Conservation (phyloP, 2,113 vertebrate genomes). For the Baryphthengus martii region DNA sequence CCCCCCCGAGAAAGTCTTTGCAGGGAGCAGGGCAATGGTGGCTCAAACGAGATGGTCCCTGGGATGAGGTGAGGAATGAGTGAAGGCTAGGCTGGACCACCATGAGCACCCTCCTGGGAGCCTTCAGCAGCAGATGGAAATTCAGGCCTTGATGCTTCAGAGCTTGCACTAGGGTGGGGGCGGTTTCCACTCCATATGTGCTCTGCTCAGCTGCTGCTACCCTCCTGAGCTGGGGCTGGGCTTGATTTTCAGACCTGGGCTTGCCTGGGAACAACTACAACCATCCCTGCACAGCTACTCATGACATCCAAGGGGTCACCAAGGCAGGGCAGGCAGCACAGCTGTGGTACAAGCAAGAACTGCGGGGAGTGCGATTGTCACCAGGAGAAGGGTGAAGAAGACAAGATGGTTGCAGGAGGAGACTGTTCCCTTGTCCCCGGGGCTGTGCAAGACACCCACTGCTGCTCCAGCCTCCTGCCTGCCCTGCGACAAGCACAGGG, state of each 20-base stretch:
- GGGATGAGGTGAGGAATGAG: too few relatives aligned
- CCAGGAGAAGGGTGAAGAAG: conserved; percentile 89
- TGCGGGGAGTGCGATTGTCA: conserved; percentile 38
- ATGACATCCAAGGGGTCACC: background rate
- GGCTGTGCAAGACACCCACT: conserved; percentile 65
- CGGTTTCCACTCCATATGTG: background rate
- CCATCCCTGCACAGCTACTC: background rate
- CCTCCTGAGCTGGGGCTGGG: background rate
- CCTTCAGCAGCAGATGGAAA: background rate
- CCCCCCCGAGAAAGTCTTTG: too few relatives aligned
- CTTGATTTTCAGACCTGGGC: background rate
- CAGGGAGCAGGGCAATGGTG: background rate
- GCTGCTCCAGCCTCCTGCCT: conserved; percentile 72
- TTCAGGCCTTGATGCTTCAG: background rate
- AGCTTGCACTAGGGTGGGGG: background rate
- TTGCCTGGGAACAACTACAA: background rate
- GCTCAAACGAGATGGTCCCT: background rate
- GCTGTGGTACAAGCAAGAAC: background rate
- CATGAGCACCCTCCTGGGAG: background rate
- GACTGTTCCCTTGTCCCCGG: background rate
- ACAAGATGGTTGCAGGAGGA: conserved; percentile 85
- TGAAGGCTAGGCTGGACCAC: background rate
- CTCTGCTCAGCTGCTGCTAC: background rate
- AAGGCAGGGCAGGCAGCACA: background rate
- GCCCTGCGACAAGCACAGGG: background rate